These are phyloP conservation scores for Lithobates sylvaticus DNA, from an alignment of 2,797 vertebrate genomes.

Conservation along the genomic window DNA sequence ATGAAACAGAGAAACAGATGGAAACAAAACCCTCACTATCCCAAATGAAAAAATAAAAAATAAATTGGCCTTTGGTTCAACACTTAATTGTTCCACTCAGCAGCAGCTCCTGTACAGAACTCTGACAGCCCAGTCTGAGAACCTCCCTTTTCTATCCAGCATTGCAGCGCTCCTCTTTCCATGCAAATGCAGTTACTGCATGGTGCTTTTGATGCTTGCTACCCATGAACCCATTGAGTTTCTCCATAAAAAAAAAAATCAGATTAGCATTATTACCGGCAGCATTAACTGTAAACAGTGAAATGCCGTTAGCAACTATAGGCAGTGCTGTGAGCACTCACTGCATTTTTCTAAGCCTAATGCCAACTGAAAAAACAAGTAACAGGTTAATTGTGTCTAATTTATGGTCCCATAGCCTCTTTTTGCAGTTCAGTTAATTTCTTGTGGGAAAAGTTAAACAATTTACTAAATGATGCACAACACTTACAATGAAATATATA, in stretches of 20 bases:
- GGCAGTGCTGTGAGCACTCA: conserved; percentile 17
- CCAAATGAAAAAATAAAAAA: no score
- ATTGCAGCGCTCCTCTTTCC: no score
- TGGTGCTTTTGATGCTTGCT: no score
- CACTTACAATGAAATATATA: conserved; percentile 72
- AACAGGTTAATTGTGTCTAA: conserved; percentile 65
- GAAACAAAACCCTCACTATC: no score
- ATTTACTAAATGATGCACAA: conserved; percentile 60
- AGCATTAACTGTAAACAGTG: conserved; percentile 12
- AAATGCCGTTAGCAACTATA: background rate
- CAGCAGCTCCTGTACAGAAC: no score
- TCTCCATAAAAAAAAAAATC: background rate
- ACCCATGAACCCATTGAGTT: background rate
- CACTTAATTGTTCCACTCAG: no score
- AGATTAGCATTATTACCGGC: conserved; percentile 21
- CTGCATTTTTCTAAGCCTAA: conserved; percentile 61
- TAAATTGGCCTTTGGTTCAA: no score
- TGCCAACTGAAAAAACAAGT: conserved; percentile 60
- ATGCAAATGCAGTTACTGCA: background rate
- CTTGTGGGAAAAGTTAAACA: conserved; percentile 68
- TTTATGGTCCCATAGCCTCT: conserved; percentile 65
- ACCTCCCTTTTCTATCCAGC: no score
- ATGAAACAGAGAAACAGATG: no score
- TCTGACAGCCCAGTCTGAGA: no score
- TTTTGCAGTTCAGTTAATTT: conserved; percentile 64